Evolutionary conservation across 1,140 invertebrate genomes (phyloP), one percentile per base, ranked within the genome.

Genomic region (Rhizoglyphus robini): DNA sequence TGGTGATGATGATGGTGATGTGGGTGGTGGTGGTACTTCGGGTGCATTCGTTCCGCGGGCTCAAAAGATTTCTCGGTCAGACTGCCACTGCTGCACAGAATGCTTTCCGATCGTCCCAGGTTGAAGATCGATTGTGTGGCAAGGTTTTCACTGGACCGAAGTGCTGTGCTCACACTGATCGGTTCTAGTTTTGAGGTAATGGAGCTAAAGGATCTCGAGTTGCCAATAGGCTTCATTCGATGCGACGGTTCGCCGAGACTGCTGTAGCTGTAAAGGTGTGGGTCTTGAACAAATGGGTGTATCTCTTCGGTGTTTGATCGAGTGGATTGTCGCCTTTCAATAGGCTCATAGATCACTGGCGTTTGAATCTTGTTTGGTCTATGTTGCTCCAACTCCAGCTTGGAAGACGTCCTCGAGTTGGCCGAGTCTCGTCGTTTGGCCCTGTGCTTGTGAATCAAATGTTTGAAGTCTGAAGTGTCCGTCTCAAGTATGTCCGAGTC

Each of bases 71-170:
- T 13, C 58, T 46, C 13, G 13, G 8, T 36, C 30, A n/a, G 31
- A 20, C 5, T 51, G 5, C 27, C 27, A 51, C n/a, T 27, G 27
- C 27, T 27, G 25, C 5, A n/a, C n/a, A 20, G 29, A 71, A 77
- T 69, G 71, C 77, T 71, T 59, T 79, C 15, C 78, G 81, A 18
- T 78, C 80, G 46, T 80, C 81, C 13, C 78, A 20, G 18, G 25
- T n/a, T 5, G 4, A 32, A 41, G 63, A 25, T 59, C 18, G 49
- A 8, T 29, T 15, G 20, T 18, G 41, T 54, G 41, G 3, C 27
- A 2, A 20, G 8, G 31, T 4, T 60, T 23, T 13, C 13, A 30
- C 8, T 32, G 51, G 27, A 23, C 13, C 15, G 31, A 8, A 13
- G 8, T n/a, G 38, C 27, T 32, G 58, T 8, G 27, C 5, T 27